Conservation (phyloP, 2,888 invertebrate genomes). For the Noctua comes region DNA sequence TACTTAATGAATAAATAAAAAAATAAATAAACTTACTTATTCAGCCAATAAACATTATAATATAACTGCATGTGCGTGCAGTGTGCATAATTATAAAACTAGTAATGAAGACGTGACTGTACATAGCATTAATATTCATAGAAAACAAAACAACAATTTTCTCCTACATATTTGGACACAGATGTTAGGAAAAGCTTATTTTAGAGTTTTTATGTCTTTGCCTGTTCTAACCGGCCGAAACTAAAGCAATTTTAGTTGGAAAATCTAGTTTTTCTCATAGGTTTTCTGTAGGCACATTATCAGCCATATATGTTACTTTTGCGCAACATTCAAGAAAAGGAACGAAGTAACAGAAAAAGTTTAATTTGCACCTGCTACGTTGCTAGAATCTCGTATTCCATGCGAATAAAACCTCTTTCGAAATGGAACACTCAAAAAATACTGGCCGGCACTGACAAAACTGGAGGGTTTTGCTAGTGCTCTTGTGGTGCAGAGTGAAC, state of each 20-base stretch:
- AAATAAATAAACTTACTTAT: constrained; percentile 16
- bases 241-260: constrained; percentile 42
- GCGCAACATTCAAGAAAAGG: constrained; percentile 7
- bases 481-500: neutral
- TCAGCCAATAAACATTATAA: constrained; percentile 23
- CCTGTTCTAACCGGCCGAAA: constrained; percentile 9
- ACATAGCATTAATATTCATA: constrained; percentile 28
- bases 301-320: constrained; percentile 18
- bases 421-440: constrained; percentile 6
- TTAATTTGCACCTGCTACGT: constrained; percentile 19
- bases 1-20: no score
- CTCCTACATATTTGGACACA: constrained; percentile 16
- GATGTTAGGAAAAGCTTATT: constrained; percentile 34
- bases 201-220: constrained; percentile 42
- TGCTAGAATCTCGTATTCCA: constrained; percentile 1
- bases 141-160: constrained; percentile 9
- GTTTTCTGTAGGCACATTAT: constrained; percentile 11
- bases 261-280: constrained; percentile 29
- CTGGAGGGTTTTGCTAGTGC: constrained; percentile 14
- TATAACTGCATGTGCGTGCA: constrained; percentile 18
- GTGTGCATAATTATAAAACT: constrained; percentile 21
- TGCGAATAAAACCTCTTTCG: constrained; percentile 7
- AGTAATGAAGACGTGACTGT: constrained; percentile 30
- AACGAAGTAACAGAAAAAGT: constrained; percentile 23
- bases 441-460: constrained; percentile 4